A percentile compares a stretch with the other conserved stretches of the same genome.
These are phyloP conservation scores for Lethocerus indicus DNA, from an alignment of 1,140 invertebrate genomes.

Conservation along the genomic window DNA sequence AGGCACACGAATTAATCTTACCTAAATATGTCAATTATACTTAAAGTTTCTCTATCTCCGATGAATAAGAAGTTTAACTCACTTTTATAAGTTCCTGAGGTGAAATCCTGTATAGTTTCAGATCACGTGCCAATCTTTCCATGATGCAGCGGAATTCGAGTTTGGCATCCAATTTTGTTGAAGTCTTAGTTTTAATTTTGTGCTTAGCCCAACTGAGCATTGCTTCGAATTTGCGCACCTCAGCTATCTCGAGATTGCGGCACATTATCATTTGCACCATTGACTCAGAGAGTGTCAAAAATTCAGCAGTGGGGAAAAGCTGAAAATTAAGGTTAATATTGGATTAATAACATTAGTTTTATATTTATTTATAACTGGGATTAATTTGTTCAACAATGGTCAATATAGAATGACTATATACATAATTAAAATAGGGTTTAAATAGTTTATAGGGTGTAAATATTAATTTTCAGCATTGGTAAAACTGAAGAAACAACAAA, in stretches of 20 bases:
- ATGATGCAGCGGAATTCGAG: conserved; percentile 83
- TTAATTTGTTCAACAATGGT: not conserved
- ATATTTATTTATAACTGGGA: too few relatives aligned
- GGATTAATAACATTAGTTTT: not conserved
- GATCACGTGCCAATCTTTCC: conserved; percentile 72
- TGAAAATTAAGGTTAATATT: conserved; percentile 23
- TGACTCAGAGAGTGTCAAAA: conserved; percentile 73
- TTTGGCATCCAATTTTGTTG: conserved; percentile 62
- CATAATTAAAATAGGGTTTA: not conserved
- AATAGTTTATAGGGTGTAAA: not conserved
- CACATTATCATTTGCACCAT: conserved; percentile 78
- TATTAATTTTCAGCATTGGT: not conserved
- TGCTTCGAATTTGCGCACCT: conserved; percentile 84
- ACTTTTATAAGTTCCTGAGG: conserved; percentile 84
- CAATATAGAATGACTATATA: not conserved
- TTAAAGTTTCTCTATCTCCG: too few relatives aligned
- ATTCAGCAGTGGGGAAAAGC: conserved; percentile 67
- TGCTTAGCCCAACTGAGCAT: conserved; percentile 80
- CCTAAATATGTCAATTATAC: too few relatives aligned
- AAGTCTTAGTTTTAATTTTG: conserved; percentile 58
- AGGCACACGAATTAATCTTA: too few relatives aligned
- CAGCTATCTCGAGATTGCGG: conserved; percentile 63
- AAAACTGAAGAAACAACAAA: too few relatives aligned
- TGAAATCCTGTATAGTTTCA: conserved; percentile 80
- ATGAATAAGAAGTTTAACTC: too few relatives aligned